Conservation (phyloP, 2,888 invertebrate genomes). For the Scaptomyza polygonia region DNA sequence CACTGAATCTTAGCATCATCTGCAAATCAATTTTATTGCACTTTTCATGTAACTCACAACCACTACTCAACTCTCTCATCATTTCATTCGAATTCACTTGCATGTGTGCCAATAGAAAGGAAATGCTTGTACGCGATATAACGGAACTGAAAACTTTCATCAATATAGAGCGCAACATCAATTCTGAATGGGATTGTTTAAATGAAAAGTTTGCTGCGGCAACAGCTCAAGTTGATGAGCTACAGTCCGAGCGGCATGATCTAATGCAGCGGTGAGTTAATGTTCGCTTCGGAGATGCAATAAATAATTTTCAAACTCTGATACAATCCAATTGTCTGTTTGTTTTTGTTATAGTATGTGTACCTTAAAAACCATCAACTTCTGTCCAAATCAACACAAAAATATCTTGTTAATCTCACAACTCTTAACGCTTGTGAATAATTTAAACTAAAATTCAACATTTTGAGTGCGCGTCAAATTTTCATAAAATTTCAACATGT, state of each 20-base stretch:
- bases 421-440: not conserved
- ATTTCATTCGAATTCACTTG: conserved; percentile 32
- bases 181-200: conserved; percentile 70
- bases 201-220: conserved; percentile 59
- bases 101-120: conserved; percentile 82
- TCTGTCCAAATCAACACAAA: too few species aligned
- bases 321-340: too few species aligned
- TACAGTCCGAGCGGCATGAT: conserved; percentile 56
- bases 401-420: not conserved
- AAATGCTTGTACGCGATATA: conserved; percentile 85
- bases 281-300: not conserved
- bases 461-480: conserved; percentile 12
- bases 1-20: not conserved
- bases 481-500: conserved; percentile 25
- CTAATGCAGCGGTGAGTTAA: conserved; percentile 42
- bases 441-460: conserved; percentile 35
- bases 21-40: conserved; percentile 7
- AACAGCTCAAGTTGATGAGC: conserved; percentile 46
- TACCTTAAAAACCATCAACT: too few species aligned
- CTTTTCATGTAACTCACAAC: conserved; percentile 5
- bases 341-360: too few species aligned
- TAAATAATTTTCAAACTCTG: too few species aligned
- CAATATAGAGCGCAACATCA: conserved; percentile 86
- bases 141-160: conserved; percentile 86
- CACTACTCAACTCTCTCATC: not conserved